Evolutionary conservation across 2,113 vertebrate species (phyloP).

Genomic region (Equus przewalskii): DNA sequence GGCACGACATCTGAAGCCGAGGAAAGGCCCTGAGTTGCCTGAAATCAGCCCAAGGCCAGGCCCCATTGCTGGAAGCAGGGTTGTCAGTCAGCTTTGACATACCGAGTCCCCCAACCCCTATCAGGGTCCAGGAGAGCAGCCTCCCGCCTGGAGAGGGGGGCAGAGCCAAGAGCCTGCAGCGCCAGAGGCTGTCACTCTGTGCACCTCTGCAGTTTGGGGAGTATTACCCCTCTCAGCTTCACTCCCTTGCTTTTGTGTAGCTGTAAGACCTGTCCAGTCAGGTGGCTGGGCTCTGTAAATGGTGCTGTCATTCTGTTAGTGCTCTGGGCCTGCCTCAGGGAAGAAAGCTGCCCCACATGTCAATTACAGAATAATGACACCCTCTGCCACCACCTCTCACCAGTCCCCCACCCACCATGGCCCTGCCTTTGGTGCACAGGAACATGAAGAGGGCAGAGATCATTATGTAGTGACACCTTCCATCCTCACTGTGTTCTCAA

Average conservation of each 20-base stretch:
- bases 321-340: conserved; percentile 67
- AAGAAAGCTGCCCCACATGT: conserved; percentile 59
- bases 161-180: background rate
- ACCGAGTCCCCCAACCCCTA: background rate
- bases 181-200: conserved; percentile 18
- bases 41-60: conserved; percentile 76
- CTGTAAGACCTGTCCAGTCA: conserved; percentile 3
- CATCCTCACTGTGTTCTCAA: background rate
- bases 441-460: background rate
- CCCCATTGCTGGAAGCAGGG: conserved; percentile 39
- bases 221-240: background rate
- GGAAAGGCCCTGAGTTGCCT: conserved; percentile 42
- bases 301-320: conserved; percentile 19
- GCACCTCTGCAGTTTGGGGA: background rate
- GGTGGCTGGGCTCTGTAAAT: background rate
- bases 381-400: background rate
- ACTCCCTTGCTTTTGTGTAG: background rate
- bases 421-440: background rate
- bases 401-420: background rate
- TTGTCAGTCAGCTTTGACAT: conserved; percentile 70
- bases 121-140: background rate
- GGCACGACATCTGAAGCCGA: background rate
- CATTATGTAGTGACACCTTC: background rate
- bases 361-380: conserved; percentile 63
- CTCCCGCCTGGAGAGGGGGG: background rate